A percentile compares a stretch with the other conserved stretches of the same genome.
Conservation (phyloP, 2,888 invertebrate species). For the Timema cristinae region DNA sequence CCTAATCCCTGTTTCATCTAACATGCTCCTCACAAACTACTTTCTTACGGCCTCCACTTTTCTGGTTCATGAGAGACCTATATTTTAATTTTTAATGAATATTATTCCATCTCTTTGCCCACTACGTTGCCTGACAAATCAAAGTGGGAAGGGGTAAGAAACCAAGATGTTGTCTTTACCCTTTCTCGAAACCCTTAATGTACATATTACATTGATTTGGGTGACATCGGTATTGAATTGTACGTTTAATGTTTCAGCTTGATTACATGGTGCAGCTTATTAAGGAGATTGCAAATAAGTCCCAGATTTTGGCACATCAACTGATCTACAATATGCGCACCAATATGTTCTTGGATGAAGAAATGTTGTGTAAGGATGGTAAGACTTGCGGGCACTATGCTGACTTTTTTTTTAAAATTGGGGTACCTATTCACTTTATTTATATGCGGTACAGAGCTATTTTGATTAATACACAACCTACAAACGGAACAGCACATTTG, state of each 20-base stretch:
- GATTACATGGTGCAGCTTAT: constrained; percentile 96
- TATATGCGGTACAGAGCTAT: neutral
- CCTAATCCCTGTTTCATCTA: too few species aligned
- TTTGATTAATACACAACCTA: neutral
- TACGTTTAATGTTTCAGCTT: constrained; percentile 60
- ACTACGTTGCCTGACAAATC: neutral
- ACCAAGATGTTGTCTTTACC: neutral
- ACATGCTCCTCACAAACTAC: too few species aligned
- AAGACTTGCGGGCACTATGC: constrained; percentile 38
- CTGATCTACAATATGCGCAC: constrained; percentile 99
- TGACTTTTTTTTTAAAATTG: neutral
- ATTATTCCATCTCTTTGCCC: too few species aligned
- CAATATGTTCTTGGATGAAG: constrained; percentile 96
- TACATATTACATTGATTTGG: too few species aligned
- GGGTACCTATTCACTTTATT: constrained; percentile 11
- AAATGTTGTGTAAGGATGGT: constrained; percentile 84
- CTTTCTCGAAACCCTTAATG: too few species aligned
- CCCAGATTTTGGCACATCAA: constrained; percentile 96
- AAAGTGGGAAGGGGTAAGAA: neutral
- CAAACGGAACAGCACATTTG: neutral
- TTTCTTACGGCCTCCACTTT: too few species aligned
- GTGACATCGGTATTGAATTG: too few species aligned
- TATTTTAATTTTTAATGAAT: too few species aligned
- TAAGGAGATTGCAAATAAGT: constrained; percentile 85
- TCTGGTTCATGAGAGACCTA: too few species aligned